Conservation (phyloP, 2,797 vertebrate genomes). For the Falco columbarius region DNA sequence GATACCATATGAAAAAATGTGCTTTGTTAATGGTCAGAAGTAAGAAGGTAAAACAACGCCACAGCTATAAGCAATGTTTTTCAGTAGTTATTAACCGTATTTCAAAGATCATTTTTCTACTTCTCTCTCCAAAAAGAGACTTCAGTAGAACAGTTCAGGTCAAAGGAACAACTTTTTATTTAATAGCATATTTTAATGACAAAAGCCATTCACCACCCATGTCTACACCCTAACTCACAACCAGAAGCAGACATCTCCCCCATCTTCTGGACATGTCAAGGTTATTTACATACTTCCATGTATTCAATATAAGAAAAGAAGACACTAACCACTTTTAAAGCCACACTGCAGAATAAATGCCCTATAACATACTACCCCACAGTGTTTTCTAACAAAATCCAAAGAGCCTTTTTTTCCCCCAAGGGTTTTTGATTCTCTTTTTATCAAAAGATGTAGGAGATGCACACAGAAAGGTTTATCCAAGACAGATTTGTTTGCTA, state of each 20-base stretch:
- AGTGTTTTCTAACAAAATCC: neutral
- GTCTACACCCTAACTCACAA: accelerated
- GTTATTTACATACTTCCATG: neutral
- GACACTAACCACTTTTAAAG: neutral
- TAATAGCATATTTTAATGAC: neutral
- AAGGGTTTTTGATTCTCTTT: neutral
- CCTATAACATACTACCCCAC: neutral
- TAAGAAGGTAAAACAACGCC: neutral
- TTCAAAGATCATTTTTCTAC: neutral
- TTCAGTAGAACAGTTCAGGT: neutral
- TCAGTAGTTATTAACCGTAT: neutral
- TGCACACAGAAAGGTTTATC: neutral
- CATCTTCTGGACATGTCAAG: neutral
- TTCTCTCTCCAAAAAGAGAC: neutral
- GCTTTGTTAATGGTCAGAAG: neutral
- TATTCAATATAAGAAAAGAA: neutral
- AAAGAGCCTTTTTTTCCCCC: neutral
- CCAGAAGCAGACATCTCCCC: neutral
- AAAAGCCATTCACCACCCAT: neutral
- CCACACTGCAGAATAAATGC: neutral
- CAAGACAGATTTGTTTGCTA: neutral
- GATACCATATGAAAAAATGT: neutral
- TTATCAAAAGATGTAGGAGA: neutral
- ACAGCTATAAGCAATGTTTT: neutral
- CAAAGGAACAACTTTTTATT: neutral